phyloP scores from a whole-genome alignment of 2,888 invertebrate species.

The Philhelius pedissequus region DNA sequence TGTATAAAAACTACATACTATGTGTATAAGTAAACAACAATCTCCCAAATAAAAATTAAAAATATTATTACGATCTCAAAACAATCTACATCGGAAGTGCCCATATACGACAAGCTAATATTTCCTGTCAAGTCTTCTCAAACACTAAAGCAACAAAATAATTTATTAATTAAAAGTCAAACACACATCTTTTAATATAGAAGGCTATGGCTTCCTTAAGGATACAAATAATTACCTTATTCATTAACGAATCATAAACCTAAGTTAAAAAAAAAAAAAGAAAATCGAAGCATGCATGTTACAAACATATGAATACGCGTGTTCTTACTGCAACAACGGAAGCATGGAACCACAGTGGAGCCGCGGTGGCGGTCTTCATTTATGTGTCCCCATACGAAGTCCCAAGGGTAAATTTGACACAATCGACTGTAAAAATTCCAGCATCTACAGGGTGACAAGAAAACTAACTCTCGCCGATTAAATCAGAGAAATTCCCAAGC shows the following conservation, averaged over 20 bases:
- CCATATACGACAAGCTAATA: too few relatives aligned
- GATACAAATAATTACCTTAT: conserved; percentile 43
- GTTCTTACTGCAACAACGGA: background rate
- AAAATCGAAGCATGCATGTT: background rate
- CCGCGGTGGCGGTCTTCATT: conserved; percentile 5
- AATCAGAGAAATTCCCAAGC: too few relatives aligned
- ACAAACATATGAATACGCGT: conserved; percentile 5
- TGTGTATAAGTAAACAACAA: background rate
- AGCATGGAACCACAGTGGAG: conserved; percentile 10
- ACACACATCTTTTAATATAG: background rate
- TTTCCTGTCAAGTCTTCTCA: background rate
- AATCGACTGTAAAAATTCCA: conserved; percentile 46
- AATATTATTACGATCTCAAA: background rate
- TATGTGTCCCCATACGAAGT: conserved; percentile 16
- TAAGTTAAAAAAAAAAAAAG: conserved; percentile 17
- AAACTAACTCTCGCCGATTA: too few relatives aligned
- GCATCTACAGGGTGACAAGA: background rate
- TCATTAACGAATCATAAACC: conserved; percentile 50
- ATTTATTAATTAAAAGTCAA: conserved; percentile 11
- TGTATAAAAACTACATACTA: too few relatives aligned
- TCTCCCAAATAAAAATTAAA: background rate
- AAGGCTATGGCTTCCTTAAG: conserved; percentile 2
- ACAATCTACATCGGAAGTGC: too few relatives aligned
- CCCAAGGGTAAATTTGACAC: conserved; percentile 53
- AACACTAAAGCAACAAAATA: background rate